Evolutionary conservation across 2,113 vertebrate species (phyloP).

Genomic region (Thermophis baileyi): DNA sequence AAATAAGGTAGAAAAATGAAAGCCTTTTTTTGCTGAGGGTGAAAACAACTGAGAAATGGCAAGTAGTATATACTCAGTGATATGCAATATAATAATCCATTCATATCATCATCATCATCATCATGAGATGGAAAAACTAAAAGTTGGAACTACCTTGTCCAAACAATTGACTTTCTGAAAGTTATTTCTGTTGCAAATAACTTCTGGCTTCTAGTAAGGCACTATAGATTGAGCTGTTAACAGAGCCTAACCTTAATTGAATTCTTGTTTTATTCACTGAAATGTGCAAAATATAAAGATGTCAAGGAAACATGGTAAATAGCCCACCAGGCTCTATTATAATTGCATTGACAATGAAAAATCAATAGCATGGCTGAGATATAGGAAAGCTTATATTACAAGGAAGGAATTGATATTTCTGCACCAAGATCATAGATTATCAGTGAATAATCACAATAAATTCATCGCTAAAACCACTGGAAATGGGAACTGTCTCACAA

Average conservation of each 20-base stretch:
- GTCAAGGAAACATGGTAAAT: conserved; percentile 7
- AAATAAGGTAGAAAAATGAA: background rate
- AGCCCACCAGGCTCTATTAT: conserved; percentile 1
- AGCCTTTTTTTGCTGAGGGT: background rate
- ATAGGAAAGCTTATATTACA: background rate
- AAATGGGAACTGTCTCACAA: background rate
- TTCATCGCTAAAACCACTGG: background rate
- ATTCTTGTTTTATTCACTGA: conserved; percentile 11
- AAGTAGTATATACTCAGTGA: background rate
- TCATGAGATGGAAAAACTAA: too few species aligned
- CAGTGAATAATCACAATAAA: conserved; percentile 4
- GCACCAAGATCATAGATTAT: background rate
- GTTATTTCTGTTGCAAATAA: background rate
- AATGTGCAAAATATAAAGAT: conserved; percentile 21
- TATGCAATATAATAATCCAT: background rate
- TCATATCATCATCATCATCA: too few species aligned
- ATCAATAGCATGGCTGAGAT: conserved; percentile 5
- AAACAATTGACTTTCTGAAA: background rate
- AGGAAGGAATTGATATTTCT: background rate
- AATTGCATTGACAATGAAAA: conserved; percentile 17
- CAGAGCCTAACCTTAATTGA: background rate
- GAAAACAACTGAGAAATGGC: background rate
- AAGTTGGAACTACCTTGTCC: background rate
- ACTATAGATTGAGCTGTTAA: conserved; percentile 7
- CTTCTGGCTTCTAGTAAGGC: background rate